Base-by-base conservation (phyloP, 2,888 invertebrate genomes). In the Petrophora chlorosata region DNA sequence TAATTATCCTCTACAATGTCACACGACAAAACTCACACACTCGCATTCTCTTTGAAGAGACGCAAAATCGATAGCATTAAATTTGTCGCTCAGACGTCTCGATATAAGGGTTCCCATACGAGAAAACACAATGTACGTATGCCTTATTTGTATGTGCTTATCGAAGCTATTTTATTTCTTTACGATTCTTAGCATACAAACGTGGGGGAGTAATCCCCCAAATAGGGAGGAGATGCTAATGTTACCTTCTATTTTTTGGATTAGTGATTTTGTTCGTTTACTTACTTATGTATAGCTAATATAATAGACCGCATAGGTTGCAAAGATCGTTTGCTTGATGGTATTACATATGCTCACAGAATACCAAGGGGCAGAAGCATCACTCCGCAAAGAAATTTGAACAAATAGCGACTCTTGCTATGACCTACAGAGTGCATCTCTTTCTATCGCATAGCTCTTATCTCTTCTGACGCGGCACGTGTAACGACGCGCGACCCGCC, bases 61-160 rank as follows among this genome's bases (percentile, higher is more conserved):
- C n/a, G n/a, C n/a, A 73, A 74, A 76, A 76, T 77, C 76, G 67
- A 77, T 77, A 56, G 70, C 53, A 75, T 73, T 72, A 75, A 65
- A 73, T 73, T 71, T 73, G 66, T 65, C 64, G 73, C 67, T 65
- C 65, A 67, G 53, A 63, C 49, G 63, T 59, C 68, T 75, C 69
- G 65, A 67, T 69, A 75, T 77, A 79, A 76, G 73, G 72, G 72
- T 73, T 73, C 66, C 60, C 53, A 61, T 55, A 54, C 62, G 63
- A 62, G 65, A 42, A 48, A 42, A 42, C 63, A 74, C 65, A 67
- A 76, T 65, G 63, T 61, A 65, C 69, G 70, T 68, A 70, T 67
- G 67, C 69, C 69, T 70, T 73, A 74, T 76, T 73, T 74, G 76
- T 73, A 30, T 47, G 59, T 68, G 59, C 56, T 61, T 63, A 54